Evolutionary conservation across 2,888 invertebrate genomes (phyloP), one percentile per base, ranked within the genome.

Genomic region (Mechanitis mazaeus): DNA sequence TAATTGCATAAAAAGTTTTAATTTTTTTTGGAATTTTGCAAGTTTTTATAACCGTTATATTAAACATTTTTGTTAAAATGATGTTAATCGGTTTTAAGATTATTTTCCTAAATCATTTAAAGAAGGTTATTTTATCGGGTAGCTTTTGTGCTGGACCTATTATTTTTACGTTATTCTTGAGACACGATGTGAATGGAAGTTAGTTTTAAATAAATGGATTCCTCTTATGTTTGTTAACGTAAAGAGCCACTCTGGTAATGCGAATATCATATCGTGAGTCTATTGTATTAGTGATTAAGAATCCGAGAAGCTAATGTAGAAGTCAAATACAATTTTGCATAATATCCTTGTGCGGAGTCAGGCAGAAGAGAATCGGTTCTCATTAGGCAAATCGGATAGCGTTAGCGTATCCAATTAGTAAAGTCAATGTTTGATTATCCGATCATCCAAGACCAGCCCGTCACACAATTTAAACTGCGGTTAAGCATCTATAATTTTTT

Each of bases 311-410:
- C 75, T 82, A 81, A 84, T 83, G 77, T 77, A 77, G 75, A 85
- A 87, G 80, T 83, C 83, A 87, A 88, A 87, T 79, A 84, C 75
- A 81, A 83, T 79, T 87, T 84, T 82, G 85, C 86, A 89, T 89
- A 87, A 87, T 85, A 82, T 75, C 78, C 79, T 76, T 77, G 79
- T 73, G 73, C 76, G 72, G 75, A 79, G 75, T 72, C 71, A 74
- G 75, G 69, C 65, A 71, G 76, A 76, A 72, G 76, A 73, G 75
- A 84, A 83, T 85, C 84, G 82, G 72, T 79, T 76, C 83, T 87
- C 85, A 88, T 87, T 88, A 87, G 81, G 87, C 83, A 87, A 87
- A 89, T 87, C 85, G 82, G 77, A 72, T 77, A 76, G 79, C 79
- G 84, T 82, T 81, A 80, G 84, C 80, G 82, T 78, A 82, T 78